These are phyloP conservation scores for Enteromius viviparus DNA, from an alignment of 2,797 vertebrate genomes.

Conservation along the genomic window DNA sequence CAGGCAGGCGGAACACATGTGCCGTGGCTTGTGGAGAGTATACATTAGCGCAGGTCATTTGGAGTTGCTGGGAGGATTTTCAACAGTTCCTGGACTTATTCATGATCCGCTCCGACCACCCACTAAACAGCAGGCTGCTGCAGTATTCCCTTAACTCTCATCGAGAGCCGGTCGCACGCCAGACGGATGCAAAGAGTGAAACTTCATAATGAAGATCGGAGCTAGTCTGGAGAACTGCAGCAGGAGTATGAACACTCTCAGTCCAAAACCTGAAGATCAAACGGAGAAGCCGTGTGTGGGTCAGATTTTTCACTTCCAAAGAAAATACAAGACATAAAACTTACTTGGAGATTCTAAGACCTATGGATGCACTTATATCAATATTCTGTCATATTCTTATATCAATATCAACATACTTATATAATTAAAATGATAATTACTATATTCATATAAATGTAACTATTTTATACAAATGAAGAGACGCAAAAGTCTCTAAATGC, in stretches of 20 bases:
- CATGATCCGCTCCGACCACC: constrained; percentile 28
- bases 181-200: not conserved
- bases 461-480: not conserved
- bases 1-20: constrained; percentile 66
- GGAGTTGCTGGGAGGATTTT: constrained; percentile 62
- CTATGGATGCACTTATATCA: not conserved
- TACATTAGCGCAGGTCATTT: constrained; percentile 66
- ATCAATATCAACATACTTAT: no score
- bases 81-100: constrained; percentile 20
- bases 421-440: not conserved
- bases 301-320: not conserved
- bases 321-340: not conserved
- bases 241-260: not conserved
- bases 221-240: constrained; percentile 7
- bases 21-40: constrained; percentile 62
- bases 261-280: not conserved
- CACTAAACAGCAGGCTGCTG: constrained; percentile 22
- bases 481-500: no score
- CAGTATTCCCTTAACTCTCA: constrained; percentile 15
- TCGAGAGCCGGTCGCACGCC: not conserved
- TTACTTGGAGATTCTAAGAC: not conserved
- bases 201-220: not conserved
- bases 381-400: not conserved
- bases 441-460: not conserved
- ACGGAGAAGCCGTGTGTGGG: no score